Percentiles rank a stretch among this genome's conserved stretches.
phyloP scores from a whole-genome alignment of 1,140 invertebrate species.

The Heliconius hewitsoni region DNA sequence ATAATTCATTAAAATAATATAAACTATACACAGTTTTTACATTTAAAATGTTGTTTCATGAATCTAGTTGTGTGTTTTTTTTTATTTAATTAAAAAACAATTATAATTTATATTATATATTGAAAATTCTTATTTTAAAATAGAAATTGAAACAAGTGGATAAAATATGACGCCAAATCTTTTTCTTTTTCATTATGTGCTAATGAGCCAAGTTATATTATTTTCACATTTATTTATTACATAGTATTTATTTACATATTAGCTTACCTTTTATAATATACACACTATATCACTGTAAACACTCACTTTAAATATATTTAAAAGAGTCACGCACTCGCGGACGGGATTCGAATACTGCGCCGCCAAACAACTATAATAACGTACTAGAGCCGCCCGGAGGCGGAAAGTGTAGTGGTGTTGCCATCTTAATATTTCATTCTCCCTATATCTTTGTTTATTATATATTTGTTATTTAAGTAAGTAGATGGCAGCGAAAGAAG shows the following conservation, averaged over 20 bases:
- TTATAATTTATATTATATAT: neutral
- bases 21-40: neutral
- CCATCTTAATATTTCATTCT: conserved; percentile 32
- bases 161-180: conserved; percentile 25
- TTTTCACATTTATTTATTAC: neutral
- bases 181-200: conserved; percentile 24
- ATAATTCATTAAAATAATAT: neutral
- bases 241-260: neutral
- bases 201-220: neutral
- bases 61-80: too few species aligned
- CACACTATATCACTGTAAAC: conserved; percentile 49
- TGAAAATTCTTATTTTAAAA: neutral
- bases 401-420: conserved; percentile 46
- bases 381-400: conserved; percentile 33
- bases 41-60: neutral
- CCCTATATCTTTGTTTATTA: neutral
- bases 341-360: conserved; percentile 50
- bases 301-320: conserved; percentile 44
- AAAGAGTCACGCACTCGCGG: conserved; percentile 38
- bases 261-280: conserved; percentile 27
- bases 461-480: neutral
- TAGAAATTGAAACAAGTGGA: neutral
- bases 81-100: neutral
- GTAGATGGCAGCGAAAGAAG: neutral
- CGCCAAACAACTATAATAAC: conserved; percentile 36